Base-by-base conservation (phyloP, 2,797 vertebrate species). In the Petrocephalus sullivani region DNA sequence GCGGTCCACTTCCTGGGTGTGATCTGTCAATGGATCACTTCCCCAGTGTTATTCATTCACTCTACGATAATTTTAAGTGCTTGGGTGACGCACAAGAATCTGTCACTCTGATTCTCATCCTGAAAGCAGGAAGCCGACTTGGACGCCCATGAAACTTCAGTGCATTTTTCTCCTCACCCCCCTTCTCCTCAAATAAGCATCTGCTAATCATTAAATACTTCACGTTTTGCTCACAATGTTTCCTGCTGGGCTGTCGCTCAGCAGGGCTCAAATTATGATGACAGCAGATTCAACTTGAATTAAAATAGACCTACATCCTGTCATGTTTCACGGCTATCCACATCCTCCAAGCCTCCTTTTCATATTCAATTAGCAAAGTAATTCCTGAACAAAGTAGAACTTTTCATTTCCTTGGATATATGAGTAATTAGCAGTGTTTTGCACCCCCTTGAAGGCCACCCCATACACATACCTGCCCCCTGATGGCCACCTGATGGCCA, bases 121-220 rank as follows among this genome's bases (percentile, higher is more conserved):
- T 7, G 10, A 67, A 88, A 49, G 49, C 28, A 57, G 49, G 81
- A 19, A 85, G 81, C 49, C 2, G 86, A 89, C 12, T 37, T 28
- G 33, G 84, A 53, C 21, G 23, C 54, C 56, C 21, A 54, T 60
- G 84, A 85, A 85, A 37, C 56, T 84, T 61, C 41, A 58, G 10
- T 56, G 41, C 54, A 46, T 46, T 46, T 46, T 37, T 19, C 49
- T 14, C 46, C 57, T 4, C 4, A 46, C 9, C 4, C 58, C 23
- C 41, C 33, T 67, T 51, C 58, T 12, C 41, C 49, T 54, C 41
- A 88, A 88, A 64, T 61, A 88, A 60, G 58, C 51, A 88, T 64
- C 57, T 88, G 78, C 56, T 88, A 83, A 88, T 85, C 82, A 88
- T 84, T 64, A 67, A 82, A 64, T 61, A 82, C 56, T 53, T 88